Evolutionary conservation across 2,888 invertebrate genomes (phyloP).

Genomic region (Poecilus cupreus): DNA sequence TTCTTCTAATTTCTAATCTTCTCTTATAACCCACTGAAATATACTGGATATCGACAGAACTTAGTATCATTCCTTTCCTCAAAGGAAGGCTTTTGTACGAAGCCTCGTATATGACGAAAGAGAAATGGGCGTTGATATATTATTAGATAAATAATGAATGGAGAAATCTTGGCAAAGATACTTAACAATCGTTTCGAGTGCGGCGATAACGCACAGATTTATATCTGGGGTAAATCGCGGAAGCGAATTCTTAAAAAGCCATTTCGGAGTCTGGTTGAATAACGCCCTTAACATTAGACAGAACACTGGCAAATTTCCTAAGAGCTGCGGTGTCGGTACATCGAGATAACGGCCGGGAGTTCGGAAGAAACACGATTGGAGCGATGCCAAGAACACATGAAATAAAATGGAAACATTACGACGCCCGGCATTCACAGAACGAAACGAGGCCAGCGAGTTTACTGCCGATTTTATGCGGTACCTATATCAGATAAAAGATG

Average conservation of each 20-base stretch:
- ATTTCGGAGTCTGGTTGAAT: constrained; percentile 47
- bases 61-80: no score
- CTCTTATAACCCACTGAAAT: no score
- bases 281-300: constrained; percentile 46
- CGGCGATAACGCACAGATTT: constrained; percentile 25
- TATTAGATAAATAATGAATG: constrained; percentile 15
- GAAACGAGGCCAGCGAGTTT: constrained; percentile 54
- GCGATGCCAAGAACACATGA: constrained; percentile 56
- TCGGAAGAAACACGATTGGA: constrained; percentile 55
- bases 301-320: constrained; percentile 53
- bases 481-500: constrained; percentile 57
- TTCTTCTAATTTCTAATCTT: no score
- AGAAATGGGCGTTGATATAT: neutral
- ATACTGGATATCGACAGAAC: no score
- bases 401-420: constrained; percentile 57
- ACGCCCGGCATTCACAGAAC: constrained; percentile 16
- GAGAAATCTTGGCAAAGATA: neutral
- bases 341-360: constrained; percentile 41
- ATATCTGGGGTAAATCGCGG: constrained; percentile 32
- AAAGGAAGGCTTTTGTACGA: no score
- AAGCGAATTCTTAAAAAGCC: constrained; percentile 49
- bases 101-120: neutral
- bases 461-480: constrained; percentile 56
- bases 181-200: neutral
- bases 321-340: constrained; percentile 48